Base-by-base conservation (phyloP, 2,797 vertebrate species). In the Aplochiton taeniatus region DNA sequence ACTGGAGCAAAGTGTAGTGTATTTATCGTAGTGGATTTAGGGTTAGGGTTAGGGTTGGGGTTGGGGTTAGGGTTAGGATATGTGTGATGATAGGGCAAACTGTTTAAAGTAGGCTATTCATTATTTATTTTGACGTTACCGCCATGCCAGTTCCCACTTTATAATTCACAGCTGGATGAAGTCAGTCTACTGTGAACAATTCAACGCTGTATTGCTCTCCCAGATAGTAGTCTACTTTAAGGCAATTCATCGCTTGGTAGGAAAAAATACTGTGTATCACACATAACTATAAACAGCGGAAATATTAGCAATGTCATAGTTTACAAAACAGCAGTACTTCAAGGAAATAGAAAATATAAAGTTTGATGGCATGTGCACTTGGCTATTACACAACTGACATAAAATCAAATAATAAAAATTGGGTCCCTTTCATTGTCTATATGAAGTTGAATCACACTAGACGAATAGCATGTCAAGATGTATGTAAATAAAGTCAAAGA, bases 1-100 rank as follows among this genome's bases (percentile, higher is more conserved):
- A 88, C 77, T 85, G 78, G 85, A 88, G 77, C 75, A 58, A 65
- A 61, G 62, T 72, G 72, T 83, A 78, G 88, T 85, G 85, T 86
- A 78, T 88, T 85, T 65, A 69, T 76, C 79, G 68, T 78, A 64
- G 58, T 66, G 64, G 74, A 86, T 83, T 84, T n/a, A n/a, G n/a
- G n/a, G n/a, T n/a, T n/a, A n/a, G n/a, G n/a, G n/a, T n/a, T n/a
- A n/a, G n/a, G n/a, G n/a, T n/a, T n/a, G n/a, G n/a, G n/a, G n/a
- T n/a, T n/a, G n/a, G n/a, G n/a, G n/a, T n/a, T n/a, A n/a, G n/a
- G n/a, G n/a, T n/a, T n/a, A n/a, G n/a, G 57, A 68, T 69, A 63
- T 66, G 56, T 68, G 55, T 66, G 42, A 63, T 63, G 54, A 77
- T 18, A 68, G 79, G 61, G 70, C 68, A 73, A 42, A 84, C 69